Percentiles rank a stretch among this genome's conserved stretches.
phyloP scores from a whole-genome alignment of 2,797 vertebrate genomes.

The Sus cebifrons region DNA sequence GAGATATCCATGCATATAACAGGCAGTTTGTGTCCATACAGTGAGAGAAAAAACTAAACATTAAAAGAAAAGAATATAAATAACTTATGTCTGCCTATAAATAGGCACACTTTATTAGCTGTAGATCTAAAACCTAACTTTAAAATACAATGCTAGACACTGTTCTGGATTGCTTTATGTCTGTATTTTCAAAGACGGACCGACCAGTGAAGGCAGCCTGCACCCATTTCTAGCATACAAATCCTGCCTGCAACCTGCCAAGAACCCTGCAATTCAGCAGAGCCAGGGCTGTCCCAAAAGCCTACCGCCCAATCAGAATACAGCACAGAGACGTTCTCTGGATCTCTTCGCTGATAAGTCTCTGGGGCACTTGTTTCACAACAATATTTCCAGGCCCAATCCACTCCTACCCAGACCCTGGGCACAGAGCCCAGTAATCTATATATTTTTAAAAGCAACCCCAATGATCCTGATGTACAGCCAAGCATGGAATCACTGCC shows the following conservation, averaged over 20 bases:
- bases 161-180: neutral
- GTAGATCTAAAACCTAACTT: neutral
- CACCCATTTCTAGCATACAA: fast-evolving
- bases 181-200: neutral
- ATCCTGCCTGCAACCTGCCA: neutral
- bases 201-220: neutral
- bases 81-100: slow-evolving; percentile 39
- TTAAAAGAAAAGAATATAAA: slow-evolving; percentile 61
- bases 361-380: neutral
- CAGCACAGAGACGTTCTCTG: neutral
- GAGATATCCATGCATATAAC: slow-evolving; percentile 99
- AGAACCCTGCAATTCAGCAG: fast-evolving
- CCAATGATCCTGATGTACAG: neutral
- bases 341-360: neutral
- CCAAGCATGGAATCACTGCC: neutral
- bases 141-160: neutral
- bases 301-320: neutral
- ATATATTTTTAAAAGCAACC: neutral
- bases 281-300: no score
- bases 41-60: slow-evolving; percentile 97
- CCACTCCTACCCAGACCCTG: neutral
- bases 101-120: neutral
- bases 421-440: neutral
- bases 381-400: neutral
- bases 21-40: slow-evolving; percentile 99